Percentiles rank a stretch among this genome's conserved stretches.
Evolutionary conservation across 2,797 vertebrate genomes (phyloP).

Genomic region (Sebastolobus altivelis): DNA sequence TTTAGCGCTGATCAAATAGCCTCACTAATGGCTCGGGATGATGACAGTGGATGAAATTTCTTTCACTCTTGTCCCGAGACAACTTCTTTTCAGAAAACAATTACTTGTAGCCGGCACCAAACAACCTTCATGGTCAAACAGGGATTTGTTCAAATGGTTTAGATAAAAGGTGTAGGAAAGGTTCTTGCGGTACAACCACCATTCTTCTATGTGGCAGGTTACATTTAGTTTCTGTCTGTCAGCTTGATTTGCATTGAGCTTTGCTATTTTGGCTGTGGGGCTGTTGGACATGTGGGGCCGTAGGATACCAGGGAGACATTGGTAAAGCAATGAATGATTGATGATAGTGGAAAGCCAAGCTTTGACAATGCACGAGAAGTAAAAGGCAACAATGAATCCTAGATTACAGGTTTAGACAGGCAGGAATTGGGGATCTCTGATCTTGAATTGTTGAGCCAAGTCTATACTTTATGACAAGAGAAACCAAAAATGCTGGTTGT

Average conservation of each 20-base stretch:
- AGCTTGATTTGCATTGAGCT: constrained; percentile 41
- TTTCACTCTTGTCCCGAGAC: constrained; percentile 18
- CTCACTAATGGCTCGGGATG: constrained; percentile 67
- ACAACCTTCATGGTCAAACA: constrained; percentile 13
- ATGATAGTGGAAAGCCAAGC: constrained; percentile 61
- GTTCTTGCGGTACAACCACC: background rate
- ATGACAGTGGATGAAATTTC: constrained; percentile 71
- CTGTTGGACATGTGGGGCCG: constrained; percentile 24
- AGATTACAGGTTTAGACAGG: constrained; percentile 61
- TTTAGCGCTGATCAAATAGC: constrained; percentile 71
- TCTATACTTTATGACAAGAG: constrained; percentile 49
- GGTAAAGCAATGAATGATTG: constrained; percentile 68
- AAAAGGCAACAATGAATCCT: constrained; percentile 66
- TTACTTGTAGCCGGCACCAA: constrained; percentile 21
- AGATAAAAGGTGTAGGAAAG: background rate
- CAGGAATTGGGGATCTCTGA: constrained; percentile 33
- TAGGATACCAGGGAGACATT: constrained; percentile 29
- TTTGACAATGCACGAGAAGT: constrained; percentile 57
- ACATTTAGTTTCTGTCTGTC: constrained; percentile 46
- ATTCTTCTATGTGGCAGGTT: constrained; percentile 39
- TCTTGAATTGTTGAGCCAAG: constrained; percentile 38
- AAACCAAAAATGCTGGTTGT: constrained; percentile 31
- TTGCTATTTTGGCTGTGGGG: constrained; percentile 33
- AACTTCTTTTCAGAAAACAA: constrained; percentile 35
- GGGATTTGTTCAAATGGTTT: constrained; percentile 1